Conservation (phyloP, 2,797 vertebrate species). For the Xenopus petersii region DNA sequence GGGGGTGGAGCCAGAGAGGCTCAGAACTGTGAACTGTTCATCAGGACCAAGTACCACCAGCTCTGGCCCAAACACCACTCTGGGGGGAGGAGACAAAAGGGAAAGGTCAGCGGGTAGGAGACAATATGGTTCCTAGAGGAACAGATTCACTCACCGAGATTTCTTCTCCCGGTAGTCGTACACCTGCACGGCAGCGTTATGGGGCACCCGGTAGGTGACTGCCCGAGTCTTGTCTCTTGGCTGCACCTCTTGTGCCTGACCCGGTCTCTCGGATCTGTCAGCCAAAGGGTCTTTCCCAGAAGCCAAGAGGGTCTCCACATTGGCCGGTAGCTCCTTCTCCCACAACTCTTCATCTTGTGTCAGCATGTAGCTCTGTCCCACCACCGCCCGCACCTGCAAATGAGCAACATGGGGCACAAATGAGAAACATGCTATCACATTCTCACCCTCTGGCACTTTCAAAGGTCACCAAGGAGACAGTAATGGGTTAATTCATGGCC, state of each 20-base stretch:
- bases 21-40: constrained; percentile 87
- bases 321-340: constrained; percentile 77
- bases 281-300: constrained; percentile 71
- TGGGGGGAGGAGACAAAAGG: constrained; percentile 41
- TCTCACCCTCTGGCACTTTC: too few relatives aligned
- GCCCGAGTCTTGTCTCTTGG: constrained; percentile 66
- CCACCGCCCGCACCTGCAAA: constrained; percentile 78
- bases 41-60: constrained; percentile 85
- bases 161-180: constrained; percentile 87
- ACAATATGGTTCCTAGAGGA: too few relatives aligned
- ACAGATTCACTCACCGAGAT: constrained; percentile 68
- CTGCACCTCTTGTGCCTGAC: accelerated
- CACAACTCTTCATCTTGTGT: constrained; percentile 85
- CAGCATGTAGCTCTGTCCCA: constrained; percentile 87
- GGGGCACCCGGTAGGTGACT: constrained; percentile 81
- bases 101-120: too few relatives aligned
- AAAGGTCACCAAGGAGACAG: too few relatives aligned
- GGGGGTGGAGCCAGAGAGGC: constrained; percentile 82
- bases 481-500: too few relatives aligned
- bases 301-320: constrained; percentile 74
- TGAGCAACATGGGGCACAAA: neutral
- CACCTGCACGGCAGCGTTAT: constrained; percentile 87
- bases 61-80: constrained; percentile 87
- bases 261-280: constrained; percentile 61
- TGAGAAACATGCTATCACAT: too few relatives aligned